Evolutionary conservation across 2,113 vertebrate genomes (phyloP), one percentile per base, ranked within the genome.

Genomic region (Phrynosoma blainvillii): DNA sequence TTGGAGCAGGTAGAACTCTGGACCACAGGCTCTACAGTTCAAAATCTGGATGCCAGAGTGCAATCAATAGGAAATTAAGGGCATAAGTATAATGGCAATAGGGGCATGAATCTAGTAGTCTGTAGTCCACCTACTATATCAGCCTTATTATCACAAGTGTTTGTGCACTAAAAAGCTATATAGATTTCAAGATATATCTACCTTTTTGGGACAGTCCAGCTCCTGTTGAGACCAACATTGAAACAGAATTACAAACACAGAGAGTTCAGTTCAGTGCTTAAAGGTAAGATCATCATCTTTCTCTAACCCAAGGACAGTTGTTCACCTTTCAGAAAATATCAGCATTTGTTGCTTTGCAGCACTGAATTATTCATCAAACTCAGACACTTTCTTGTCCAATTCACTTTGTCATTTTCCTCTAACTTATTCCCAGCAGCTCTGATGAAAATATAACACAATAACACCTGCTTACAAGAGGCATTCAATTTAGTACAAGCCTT

Each of bases 311-410:
- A 94, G 94, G 94, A 95, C 93, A 91, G 91, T 94, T 91, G 89
- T 94, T 94, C 89, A 89, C 93, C 80, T 95, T 93, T 82, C 92
- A 89, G 65, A 85, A 89, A 86, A 90, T 84, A 88, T 90, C 95
- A 87, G 91, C 92, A 86, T 95, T 95, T 95, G 93, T 94, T 94
- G 92, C 89, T 84, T 93, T 92, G 89, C 89, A 91, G 92, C 90
- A 85, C 90, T 96, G 94, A 96, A 96, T 96, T 96, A 96, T 96
- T 95, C 95, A 95, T 95, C 92, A 89, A 93, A 90, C 93, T 86
- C 93, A 92, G 93, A 90, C 90, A 93, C 92, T 93, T 94, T 93
- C 95, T 95, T 94, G 94, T 95, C 94, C 95, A 95, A 91, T 95
- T 96, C 94, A 94, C 91, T 95, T 95, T 93, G 93, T 95, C 90